Percentiles rank a stretch among this genome's conserved stretches.
These are phyloP conservation scores for Drosophila ercepeae DNA, from an alignment of 1,140 invertebrate species.

Conservation along the genomic window DNA sequence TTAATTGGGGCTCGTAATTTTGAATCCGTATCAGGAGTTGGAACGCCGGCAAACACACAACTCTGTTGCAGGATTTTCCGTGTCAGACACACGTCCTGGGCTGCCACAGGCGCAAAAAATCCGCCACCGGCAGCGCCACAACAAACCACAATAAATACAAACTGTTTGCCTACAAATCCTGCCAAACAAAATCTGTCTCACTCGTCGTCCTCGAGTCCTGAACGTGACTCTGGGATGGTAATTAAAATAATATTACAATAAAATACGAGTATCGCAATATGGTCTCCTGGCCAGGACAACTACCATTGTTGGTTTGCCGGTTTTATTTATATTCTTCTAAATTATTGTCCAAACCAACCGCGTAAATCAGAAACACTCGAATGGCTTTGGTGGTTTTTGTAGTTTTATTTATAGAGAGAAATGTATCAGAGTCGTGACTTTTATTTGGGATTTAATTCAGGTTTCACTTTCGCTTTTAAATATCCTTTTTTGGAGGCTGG, in stretches of 20 bases:
- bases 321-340: slow-evolving; percentile 45
- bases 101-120: slow-evolving; percentile 33
- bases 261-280: slow-evolving; percentile 48
- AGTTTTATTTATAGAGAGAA: neutral
- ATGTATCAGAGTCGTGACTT: slow-evolving; percentile 27
- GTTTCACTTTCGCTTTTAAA: neutral
- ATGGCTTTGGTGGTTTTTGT: neutral
- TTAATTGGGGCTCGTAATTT: slow-evolving; percentile 50
- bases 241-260: slow-evolving; percentile 81
- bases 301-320: slow-evolving; percentile 34
- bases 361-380: slow-evolving; percentile 42
- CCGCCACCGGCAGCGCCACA: slow-evolving; percentile 31
- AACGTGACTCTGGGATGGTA: slow-evolving; percentile 49
- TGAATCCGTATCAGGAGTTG: slow-evolving; percentile 4
- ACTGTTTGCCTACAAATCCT: slow-evolving; percentile 55
- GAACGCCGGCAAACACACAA: slow-evolving; percentile 6
- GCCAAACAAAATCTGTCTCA: slow-evolving; percentile 36
- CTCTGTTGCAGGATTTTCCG: slow-evolving; percentile 37
- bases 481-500: too few species aligned
- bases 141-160: slow-evolving; percentile 79
- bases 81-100: slow-evolving; percentile 62
- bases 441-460: slow-evolving; percentile 7
- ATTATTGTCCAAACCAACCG: slow-evolving; percentile 54
- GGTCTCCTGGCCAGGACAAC: slow-evolving; percentile 11
- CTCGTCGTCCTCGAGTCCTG: slow-evolving; percentile 11